These are phyloP conservation scores for Heterotis niloticus DNA, from an alignment of 2,113 vertebrate species.

Conservation along the genomic window DNA sequence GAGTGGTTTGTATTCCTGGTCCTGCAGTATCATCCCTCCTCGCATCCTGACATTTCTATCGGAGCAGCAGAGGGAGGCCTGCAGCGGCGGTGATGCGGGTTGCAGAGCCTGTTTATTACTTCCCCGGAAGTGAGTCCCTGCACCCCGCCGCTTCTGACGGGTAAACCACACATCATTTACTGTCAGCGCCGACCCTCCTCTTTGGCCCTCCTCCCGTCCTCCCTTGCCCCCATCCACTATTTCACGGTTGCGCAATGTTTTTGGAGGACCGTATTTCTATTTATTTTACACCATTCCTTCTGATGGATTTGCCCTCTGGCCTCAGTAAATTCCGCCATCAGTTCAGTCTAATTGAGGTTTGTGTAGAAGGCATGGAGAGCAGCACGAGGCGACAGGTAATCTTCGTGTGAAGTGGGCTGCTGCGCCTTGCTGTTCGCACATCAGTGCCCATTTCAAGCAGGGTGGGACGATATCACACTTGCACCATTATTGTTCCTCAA, in stretches of 20 bases:
- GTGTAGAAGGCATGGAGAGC: slow-evolving; percentile 26
- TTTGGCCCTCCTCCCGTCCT: slow-evolving; percentile 8
- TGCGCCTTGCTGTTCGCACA: no score
- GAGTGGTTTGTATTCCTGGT: slow-evolving; percentile 16
- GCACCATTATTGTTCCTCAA: no score
- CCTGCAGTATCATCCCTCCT: slow-evolving; percentile 30
- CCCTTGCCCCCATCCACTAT: background rate
- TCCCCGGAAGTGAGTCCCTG: slow-evolving; percentile 41
- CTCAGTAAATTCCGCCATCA: slow-evolving; percentile 21
- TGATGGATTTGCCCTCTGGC: slow-evolving; percentile 4
- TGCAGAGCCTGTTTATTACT: slow-evolving; percentile 45
- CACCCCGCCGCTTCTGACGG: slow-evolving; percentile 34
- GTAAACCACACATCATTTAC: slow-evolving; percentile 44
- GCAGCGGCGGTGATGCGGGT: slow-evolving; percentile 19
- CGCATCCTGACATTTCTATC: slow-evolving; percentile 44
- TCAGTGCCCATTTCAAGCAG: no score
- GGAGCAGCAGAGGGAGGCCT: slow-evolving; percentile 25
- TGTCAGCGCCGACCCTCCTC: slow-evolving; percentile 27
- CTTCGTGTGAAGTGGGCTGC: slow-evolving; percentile 8
- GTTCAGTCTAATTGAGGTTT: slow-evolving; percentile 45
- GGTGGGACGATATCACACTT: no score
- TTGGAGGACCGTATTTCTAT: slow-evolving; percentile 22
- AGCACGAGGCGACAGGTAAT: slow-evolving; percentile 41
- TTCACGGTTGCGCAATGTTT: slow-evolving; percentile 7
- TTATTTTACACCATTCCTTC: background rate